Percentiles rank a stretch among this genome's conserved stretches.
phyloP scores from a whole-genome alignment of 1,140 invertebrate genomes.

The Listronotus oregonensis region DNA sequence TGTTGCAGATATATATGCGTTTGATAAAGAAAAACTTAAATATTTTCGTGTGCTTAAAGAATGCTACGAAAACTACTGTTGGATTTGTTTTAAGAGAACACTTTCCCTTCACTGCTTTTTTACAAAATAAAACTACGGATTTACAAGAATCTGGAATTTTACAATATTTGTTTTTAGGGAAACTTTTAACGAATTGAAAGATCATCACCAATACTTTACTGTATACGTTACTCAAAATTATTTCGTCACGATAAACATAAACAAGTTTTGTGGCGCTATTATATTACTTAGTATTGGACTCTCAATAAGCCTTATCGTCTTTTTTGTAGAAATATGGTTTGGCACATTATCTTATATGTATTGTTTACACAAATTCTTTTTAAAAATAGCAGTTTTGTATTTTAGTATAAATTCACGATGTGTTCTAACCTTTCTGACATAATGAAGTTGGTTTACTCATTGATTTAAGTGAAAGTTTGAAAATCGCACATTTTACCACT shows the following conservation, averaged over 20 bases:
- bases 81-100: constrained; percentile 22
- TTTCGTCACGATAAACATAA: constrained; percentile 3
- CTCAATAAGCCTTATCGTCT: no score
- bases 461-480: no score
- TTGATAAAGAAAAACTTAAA: constrained; percentile 4
- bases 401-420: no score
- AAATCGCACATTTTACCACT: no score
- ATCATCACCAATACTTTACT: constrained; percentile 18
- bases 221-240: neutral
- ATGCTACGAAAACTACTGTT: constrained; percentile 18
- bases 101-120: constrained; percentile 17
- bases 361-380: no score
- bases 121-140: neutral
- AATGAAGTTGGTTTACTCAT: no score
- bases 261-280: constrained; percentile 8
- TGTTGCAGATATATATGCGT: constrained; percentile 19
- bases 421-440: no score
- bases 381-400: no score
- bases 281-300: constrained; percentile 5
- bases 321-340: no score
- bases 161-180: constrained; percentile 9
- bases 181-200: neutral
- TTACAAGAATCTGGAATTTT: constrained; percentile 25
- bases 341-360: no score
- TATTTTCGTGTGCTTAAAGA: constrained; percentile 24